Evolutionary conservation across 2,113 vertebrate species (phyloP).

Genomic region (Leiothrix lutea): DNA sequence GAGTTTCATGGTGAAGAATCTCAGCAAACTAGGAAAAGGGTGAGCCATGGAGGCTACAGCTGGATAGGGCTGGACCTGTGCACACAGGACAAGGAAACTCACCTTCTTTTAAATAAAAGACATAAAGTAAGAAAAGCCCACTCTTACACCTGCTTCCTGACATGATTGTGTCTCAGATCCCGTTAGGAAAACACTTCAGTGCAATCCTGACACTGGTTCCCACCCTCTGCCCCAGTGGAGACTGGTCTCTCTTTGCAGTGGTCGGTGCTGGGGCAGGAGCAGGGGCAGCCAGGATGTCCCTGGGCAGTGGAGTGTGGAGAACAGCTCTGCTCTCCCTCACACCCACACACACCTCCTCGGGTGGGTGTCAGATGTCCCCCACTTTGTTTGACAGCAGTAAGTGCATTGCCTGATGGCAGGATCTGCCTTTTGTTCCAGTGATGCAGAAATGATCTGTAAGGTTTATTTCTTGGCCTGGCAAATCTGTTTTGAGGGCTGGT

Average conservation of each 20-base stretch:
- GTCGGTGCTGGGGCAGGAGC: not conserved
- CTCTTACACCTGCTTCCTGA: not conserved
- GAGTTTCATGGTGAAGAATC: not conserved
- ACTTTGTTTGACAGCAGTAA: not conserved
- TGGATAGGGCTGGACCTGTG: not conserved
- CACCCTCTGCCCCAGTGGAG: not conserved
- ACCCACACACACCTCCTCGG: rapidly evolving
- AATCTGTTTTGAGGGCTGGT: not conserved
- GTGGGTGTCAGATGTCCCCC: not conserved
- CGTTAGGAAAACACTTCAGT: not conserved
- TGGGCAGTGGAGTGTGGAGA: rapidly evolving
- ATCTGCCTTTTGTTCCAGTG: not conserved
- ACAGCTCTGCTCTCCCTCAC: not conserved
- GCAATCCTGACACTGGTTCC: not conserved
- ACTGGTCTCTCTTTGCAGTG: rapidly evolving
- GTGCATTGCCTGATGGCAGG: not conserved
- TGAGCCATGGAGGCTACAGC: not conserved
- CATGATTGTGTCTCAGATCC: not conserved
- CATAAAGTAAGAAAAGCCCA: not conserved
- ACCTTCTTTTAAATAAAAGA: not conserved
- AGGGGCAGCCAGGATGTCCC: not conserved
- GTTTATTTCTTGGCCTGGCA: conserved; percentile 12
- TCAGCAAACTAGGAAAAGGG: not conserved
- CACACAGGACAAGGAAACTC: not conserved
- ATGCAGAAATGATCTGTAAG: not conserved